Percentiles rank a stretch among this genome's conserved stretches.
These are phyloP conservation scores for Pachyuromys duprasi DNA, from an alignment of 2,797 vertebrate genomes.

Conservation along the genomic window DNA sequence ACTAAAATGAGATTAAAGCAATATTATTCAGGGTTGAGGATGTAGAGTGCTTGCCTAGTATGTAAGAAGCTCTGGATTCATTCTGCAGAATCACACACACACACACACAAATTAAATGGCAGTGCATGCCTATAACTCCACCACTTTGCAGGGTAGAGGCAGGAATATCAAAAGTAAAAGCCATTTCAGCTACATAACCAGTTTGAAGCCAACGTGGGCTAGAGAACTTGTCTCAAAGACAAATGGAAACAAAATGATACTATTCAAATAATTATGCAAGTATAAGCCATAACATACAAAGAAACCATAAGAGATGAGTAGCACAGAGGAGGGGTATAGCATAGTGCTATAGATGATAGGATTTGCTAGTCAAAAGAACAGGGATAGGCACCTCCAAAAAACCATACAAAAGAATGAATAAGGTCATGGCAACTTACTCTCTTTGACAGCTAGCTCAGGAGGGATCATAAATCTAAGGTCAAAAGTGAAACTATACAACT, in stretches of 20 bases:
- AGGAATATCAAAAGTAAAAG: background rate
- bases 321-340: background rate
- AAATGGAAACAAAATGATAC: background rate
- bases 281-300: background rate
- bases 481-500: slow-evolving; percentile 29
- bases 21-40: background rate
- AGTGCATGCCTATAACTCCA: background rate
- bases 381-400: background rate
- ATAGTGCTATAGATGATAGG: background rate
- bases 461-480: background rate
- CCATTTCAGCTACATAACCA: background rate
- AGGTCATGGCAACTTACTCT: background rate
- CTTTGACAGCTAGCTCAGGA: background rate
- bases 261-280: background rate
- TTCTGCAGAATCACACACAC: background rate
- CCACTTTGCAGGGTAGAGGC: background rate
- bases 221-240: background rate
- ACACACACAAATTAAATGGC: too few species aligned
- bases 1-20: background rate
- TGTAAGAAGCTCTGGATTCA: background rate
- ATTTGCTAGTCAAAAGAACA: background rate
- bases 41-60: background rate
- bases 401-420: background rate
- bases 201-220: background rate
- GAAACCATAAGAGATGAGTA: background rate